Base-by-base conservation (phyloP, 2,888 invertebrate species). In the Acholoe squamosa region DNA sequence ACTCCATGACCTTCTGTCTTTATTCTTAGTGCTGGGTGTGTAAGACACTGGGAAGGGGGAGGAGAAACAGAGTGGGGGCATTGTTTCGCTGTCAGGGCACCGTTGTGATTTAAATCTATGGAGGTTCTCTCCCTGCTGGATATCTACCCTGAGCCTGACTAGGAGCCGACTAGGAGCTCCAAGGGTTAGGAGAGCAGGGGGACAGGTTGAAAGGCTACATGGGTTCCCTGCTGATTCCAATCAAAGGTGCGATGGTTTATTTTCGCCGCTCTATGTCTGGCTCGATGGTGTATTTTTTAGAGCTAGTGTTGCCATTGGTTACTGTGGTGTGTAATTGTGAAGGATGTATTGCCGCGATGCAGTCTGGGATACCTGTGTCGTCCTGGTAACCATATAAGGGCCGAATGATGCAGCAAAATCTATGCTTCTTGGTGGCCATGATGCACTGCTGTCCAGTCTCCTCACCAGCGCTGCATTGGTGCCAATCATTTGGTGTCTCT, bases 41-140 rank as follows among this genome's bases (percentile, higher is more conserved):
- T 14, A 25, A n/a, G 61, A 25, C 61, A 25, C n/a, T 5, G 61
- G 22, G 61, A 5, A 25, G 76, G 25, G 76, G 19, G 31, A 7
- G 76, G 5, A 5, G 25, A 16, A 7, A 28, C 28, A 31, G 76
- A n/a, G 28, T 14, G 76, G 76, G 16, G 80, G 80, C 22, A 80
- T 80, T 43, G 80, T 80, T 80, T 80, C 10, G 80, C 43, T 80
- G 80, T 12, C 43, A 33, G 28, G 7, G 7, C 34, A 33, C 80
- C 25, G 80, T 80, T 33, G 80, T 80, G 80, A 33, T 80, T 80
- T 43, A 80, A 80, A 43, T 80, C 80, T n/a, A 33, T 19, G 80
- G 10, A 0, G 34, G 14, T 14, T 7, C 19, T 16, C 0, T 80
- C 80, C 10, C 34, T 34, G 76, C 43, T 43, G 80, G 43, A 16